Evolutionary conservation across 1,140 invertebrate species (phyloP).

Genomic region (Pseudomyrmex concolor): DNA sequence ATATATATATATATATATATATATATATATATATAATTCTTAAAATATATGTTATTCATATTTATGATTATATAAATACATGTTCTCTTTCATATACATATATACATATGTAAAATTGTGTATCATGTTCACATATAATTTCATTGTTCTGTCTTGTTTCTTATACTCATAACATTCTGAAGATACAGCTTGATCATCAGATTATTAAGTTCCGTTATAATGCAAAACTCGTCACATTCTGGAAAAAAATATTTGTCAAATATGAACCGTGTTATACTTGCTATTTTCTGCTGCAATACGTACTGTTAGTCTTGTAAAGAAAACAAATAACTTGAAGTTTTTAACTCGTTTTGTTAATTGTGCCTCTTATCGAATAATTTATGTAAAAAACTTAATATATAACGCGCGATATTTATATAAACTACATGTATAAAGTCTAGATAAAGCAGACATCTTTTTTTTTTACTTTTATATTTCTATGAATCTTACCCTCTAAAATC

Average conservation of each 20-base stretch:
- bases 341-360: slow-evolving; percentile 8
- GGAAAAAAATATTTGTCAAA: slow-evolving; percentile 70
- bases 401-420: neutral
- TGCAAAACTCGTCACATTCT: slow-evolving; percentile 73
- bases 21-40: too few relatives aligned
- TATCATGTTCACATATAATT: too few relatives aligned
- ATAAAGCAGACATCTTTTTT: neutral
- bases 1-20: too few relatives aligned
- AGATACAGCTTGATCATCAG: slow-evolving; percentile 74
- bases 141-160: too few relatives aligned
- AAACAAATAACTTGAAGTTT: neutral
- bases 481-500: slow-evolving; percentile 80
- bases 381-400: neutral
- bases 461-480: neutral
- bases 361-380: neutral
- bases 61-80: too few relatives aligned
- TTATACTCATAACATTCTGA: slow-evolving; percentile 33
- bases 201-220: slow-evolving; percentile 75
- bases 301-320: too few relatives aligned
- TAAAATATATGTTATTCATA: too few relatives aligned
- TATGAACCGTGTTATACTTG: neutral
- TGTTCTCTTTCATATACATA: too few relatives aligned
- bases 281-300: neutral
- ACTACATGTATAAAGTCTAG: neutral
- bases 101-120: too few relatives aligned